Evolutionary conservation across 2,797 vertebrate species (phyloP), one percentile per base, ranked within the genome.

Genomic region (Psittacula derbiana): DNA sequence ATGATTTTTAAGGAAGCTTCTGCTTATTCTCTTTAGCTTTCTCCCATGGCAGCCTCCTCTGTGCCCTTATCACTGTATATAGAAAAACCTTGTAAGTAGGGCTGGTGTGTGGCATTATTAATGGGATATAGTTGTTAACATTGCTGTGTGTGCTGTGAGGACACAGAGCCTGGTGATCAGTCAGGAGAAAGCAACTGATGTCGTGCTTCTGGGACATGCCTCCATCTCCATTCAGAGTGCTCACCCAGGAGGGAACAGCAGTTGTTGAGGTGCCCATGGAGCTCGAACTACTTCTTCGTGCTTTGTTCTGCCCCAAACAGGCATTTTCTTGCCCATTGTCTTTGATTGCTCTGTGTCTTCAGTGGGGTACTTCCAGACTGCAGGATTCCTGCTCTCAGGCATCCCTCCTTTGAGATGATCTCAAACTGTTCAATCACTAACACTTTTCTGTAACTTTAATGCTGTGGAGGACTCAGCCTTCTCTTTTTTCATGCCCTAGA

Each of bases 1-100:
- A 62, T 93, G 50, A 49, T 88, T 94, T 92, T 88, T 84, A 76
- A 84, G 73, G 43, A 94, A 79, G 76, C 36, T 64, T 91, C 74
- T 93, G 72, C 19, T 76, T 67, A 38, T 69, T 94, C 21, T 90
- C 76, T 69, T 28, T 11, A 62, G 13, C 9, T 36, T 2, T 74
- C 12, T 88, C 16, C 15, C 43, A 11, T 0, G 0, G 25, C 46
- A 75, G n/a, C 38, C 50, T 73, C 61, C 33, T 47, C 46, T 79
- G 38, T 24, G 46, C 33, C 53, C 43, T 66, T 81, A 50, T 28
- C 2, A 0, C 41, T n/a, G 10, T 4, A 19, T 47, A 3, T 36
- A 87, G 91, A 80, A 76, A 65, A 70, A 1, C 1, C 0, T 0
- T 40, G 19, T 61, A 16, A 43, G 46, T 4, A 20, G 17, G 18